phyloP scores from a whole-genome alignment of 2,888 invertebrate species.

The Tiphia femorata region DNA sequence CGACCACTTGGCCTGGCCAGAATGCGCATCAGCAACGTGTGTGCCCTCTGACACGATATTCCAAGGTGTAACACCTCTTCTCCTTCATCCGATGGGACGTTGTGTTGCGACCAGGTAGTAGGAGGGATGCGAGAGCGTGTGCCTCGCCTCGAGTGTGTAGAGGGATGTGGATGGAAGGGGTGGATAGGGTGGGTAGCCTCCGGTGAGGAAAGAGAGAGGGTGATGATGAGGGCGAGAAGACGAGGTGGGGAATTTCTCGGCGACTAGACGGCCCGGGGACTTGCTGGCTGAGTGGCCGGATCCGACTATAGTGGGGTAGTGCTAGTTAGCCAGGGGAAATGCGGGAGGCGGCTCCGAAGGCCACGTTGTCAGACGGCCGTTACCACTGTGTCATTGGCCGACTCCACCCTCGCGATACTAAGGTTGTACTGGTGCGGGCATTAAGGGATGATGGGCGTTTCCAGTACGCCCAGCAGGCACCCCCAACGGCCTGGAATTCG shows the following conservation, averaged over 20 bases:
- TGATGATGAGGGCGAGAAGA: conserved; percentile 26
- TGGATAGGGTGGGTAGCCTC: conserved; percentile 8
- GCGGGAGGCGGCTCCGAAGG: conserved; percentile 60
- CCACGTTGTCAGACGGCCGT: conserved; percentile 63
- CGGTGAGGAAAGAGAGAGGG: conserved; percentile 22
- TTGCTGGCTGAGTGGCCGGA: conserved; percentile 67
- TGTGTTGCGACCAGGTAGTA: neutral
- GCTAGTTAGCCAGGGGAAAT: conserved; percentile 60
- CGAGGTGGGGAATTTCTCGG: conserved; percentile 43
- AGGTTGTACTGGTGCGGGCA: conserved; percentile 30
- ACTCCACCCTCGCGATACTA: conserved; percentile 52
- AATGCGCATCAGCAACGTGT: no score
- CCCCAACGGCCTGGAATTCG: no score
- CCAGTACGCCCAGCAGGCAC: conserved; percentile 42
- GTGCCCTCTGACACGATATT: no score
- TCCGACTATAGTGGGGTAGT: conserved; percentile 48
- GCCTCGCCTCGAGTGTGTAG: conserved; percentile 8
- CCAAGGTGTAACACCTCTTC: no score
- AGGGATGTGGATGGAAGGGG: conserved; percentile 4
- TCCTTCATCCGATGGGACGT: no score
- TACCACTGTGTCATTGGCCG: conserved; percentile 63
- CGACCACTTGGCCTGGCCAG: no score
- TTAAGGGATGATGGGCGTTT: conserved; percentile 46
- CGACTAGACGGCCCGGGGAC: conserved; percentile 55
- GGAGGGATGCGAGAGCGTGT: no score